Conservation (phyloP, 2,888 invertebrate species). For the Ypsolopha sequella region DNA sequence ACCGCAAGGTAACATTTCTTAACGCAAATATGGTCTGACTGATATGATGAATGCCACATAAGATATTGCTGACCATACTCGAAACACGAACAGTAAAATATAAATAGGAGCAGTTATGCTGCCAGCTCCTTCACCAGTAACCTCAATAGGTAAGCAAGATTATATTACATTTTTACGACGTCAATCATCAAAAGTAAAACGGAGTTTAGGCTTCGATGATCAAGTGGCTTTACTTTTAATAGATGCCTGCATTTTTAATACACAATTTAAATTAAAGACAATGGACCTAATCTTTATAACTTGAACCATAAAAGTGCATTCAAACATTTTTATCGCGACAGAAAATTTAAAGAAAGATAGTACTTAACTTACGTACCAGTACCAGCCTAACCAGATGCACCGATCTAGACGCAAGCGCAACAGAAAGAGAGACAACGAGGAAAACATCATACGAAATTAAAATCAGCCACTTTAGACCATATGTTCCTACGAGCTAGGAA, state of each 20-base stretch:
- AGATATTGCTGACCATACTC: no score
- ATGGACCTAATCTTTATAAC: no score
- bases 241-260: constrained; percentile 8
- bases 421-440: constrained; percentile 38
- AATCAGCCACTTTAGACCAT: background rate
- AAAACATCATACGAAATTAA: constrained; percentile 16
- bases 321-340: no score
- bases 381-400: constrained; percentile 9
- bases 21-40: background rate
- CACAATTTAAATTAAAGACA: no score
- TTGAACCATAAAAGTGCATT: background rate
- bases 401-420: constrained; percentile 6
- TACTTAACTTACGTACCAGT: background rate
- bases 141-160: background rate
- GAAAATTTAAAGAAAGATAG: constrained; percentile 1
- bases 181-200: constrained; percentile 16
- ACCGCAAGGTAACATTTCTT: constrained; percentile 6
- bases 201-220: constrained; percentile 17
- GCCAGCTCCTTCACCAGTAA: background rate
- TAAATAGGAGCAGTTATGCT: no score
- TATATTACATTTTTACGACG: constrained; percentile 13
- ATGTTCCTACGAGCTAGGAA: constrained; percentile 11
- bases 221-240: constrained; percentile 12
- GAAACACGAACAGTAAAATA: no score
- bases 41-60: background rate